phyloP scores from a whole-genome alignment of 23 tunicate genomes.

The Phallusia fumigata region DNA sequence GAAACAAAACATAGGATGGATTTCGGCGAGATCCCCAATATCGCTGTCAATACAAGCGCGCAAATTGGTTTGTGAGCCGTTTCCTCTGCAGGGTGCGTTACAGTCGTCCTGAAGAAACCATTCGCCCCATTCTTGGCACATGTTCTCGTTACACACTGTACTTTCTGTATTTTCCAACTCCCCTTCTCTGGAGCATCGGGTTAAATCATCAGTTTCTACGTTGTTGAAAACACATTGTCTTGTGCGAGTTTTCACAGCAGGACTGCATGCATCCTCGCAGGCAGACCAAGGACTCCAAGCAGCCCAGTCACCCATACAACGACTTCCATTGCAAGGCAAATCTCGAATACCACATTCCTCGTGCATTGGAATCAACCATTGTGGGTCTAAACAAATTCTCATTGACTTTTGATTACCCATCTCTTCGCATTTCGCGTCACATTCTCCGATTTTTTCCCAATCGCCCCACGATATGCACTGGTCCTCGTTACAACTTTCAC shows the following conservation, averaged over 20 bases:
- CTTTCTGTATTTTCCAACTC: not conserved
- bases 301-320: constrained; percentile 30
- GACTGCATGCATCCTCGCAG: constrained; percentile 27
- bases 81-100: constrained; percentile 26
- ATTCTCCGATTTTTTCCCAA: constrained; percentile 1
- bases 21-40: not conserved
- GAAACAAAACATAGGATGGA: constrained; percentile 11
- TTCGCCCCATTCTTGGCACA: constrained; percentile 33
- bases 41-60: constrained; percentile 18
- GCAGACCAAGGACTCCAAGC: constrained; percentile 22
- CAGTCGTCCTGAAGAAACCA: constrained; percentile 25
- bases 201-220: constrained; percentile 1
- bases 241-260: constrained; percentile 15
- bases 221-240: constrained; percentile 25
- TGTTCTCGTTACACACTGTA: constrained; percentile 12
- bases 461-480: constrained; percentile 1
- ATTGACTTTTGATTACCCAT: not conserved
- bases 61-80: not conserved
- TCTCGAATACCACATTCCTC: not conserved
- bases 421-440: constrained; percentile 32
- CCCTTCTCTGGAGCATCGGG: not conserved
- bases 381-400: constrained; percentile 4
- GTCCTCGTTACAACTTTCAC: constrained; percentile 10
- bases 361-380: not conserved
- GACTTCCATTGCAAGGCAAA: constrained; percentile 7